Evolutionary conservation across 2,888 invertebrate species (phyloP).

Genomic region (Creontiades dilutus): DNA sequence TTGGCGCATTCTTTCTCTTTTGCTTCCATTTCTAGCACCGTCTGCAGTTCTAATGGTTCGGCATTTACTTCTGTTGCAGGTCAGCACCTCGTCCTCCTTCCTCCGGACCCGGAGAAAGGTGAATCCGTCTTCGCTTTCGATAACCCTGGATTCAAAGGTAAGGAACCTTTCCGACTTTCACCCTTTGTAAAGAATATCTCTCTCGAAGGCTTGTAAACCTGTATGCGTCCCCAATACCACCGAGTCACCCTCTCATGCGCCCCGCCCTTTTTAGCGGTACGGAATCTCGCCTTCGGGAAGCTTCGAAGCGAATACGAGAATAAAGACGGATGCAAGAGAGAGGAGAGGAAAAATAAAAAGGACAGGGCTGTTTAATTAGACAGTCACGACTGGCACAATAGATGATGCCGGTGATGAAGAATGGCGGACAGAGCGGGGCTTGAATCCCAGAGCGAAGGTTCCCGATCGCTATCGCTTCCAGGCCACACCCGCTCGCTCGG

Average conservation of each 20-base stretch:
- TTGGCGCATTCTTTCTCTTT: not conserved
- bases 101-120: constrained; percentile 87
- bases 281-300: constrained; percentile 1
- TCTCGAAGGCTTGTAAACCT: constrained; percentile 6
- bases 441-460: constrained; percentile 1
- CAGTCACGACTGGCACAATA: constrained; percentile 29
- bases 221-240: constrained; percentile 23
- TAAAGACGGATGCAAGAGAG: not conserved
- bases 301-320: not conserved
- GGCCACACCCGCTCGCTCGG: constrained; percentile 16
- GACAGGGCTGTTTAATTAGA: constrained; percentile 13
- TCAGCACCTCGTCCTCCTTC: constrained; percentile 86
- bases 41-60: constrained; percentile 34
- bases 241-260: not conserved
- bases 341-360: not conserved
- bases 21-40: not conserved
- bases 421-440: constrained; percentile 15
- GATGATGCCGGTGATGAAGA: not conserved
- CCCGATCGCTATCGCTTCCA: not conserved
- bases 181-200: constrained; percentile 58
- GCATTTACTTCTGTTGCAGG: constrained; percentile 80
- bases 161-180: constrained; percentile 63
- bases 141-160: constrained; percentile 86
- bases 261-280: not conserved
- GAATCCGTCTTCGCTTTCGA: constrained; percentile 89